These are phyloP conservation scores for Papilio helenus DNA, from an alignment of 1,140 invertebrate species.

Conservation along the genomic window DNA sequence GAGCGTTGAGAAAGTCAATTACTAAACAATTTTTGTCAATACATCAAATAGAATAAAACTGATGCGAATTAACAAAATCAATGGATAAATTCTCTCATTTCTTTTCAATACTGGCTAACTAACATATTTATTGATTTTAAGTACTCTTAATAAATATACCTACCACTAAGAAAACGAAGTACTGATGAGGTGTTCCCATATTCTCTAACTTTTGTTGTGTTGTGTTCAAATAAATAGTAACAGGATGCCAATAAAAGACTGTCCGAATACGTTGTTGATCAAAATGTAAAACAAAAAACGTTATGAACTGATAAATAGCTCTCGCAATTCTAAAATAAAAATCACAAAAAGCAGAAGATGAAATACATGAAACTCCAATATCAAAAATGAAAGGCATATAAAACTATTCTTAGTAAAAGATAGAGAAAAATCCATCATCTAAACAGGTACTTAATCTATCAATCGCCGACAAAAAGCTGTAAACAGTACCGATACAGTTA, in stretches of 20 bases:
- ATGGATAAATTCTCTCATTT: not conserved
- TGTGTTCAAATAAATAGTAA: not conserved
- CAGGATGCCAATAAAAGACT: not conserved
- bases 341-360: not conserved
- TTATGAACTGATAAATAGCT: not conserved
- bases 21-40: conserved; percentile 57
- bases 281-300: not conserved
- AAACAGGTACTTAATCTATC: conserved; percentile 50
- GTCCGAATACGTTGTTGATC: not conserved
- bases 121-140: not conserved
- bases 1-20: conserved; percentile 70
- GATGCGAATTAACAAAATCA: conserved; percentile 42
- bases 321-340: not conserved
- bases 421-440: conserved; percentile 71
- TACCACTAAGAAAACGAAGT: no score
- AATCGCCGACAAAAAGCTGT: conserved; percentile 66
- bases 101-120: not conserved
- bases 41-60: conserved; percentile 44
- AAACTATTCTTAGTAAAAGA: conserved; percentile 69
- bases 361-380: conserved; percentile 38
- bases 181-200: no score
- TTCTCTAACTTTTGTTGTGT: no score
- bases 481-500: conserved; percentile 74
- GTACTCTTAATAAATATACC: no score
- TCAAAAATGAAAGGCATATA: conserved; percentile 71